Base-by-base conservation (phyloP, 2,888 invertebrate genomes). In the Plagodis dolabraria region DNA sequence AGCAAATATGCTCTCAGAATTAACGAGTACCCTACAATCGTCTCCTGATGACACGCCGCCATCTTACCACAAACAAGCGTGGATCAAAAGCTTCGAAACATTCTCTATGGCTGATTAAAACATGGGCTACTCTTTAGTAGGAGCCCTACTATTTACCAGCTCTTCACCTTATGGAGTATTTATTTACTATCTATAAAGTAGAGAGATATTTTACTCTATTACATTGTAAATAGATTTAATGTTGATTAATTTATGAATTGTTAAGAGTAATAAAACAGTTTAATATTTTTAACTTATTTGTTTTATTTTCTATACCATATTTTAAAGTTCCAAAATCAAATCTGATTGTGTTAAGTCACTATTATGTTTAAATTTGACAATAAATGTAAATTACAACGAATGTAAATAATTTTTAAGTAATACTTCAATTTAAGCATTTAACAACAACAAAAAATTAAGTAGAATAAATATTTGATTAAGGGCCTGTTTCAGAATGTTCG, bases 1-100 rank as follows among this genome's bases (percentile, higher is more conserved):
- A 92, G 92, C 68, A 5, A 85, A 82, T 63, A 89, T 91, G 82
- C 59, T 92, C 33, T 64, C 83, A 0, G 91, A 90, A 53, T 69
- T 91, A 33, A 67, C 76, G 2, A 76, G 77, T 0, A 76, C 82
- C 22, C 74, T 87, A 62, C 86, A 85, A 52, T 71, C 82, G 0
- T 72, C 79, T 0, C 75, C 80, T 0, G 91, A 90, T 52, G 88
- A 89, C 12, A 66, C 77, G 60, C 82, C 87, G 8, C 67, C 80
- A n/a, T 75, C 84, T 1, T 80, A 72, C 76, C 78, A 83, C 60
- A 75, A 69, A 64, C 77, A 80, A 62, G 80, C 87, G 0, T 90
- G 87, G 88, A 49, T 85, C 10, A 77, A 79, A 34, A 88, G 87
- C 69, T 89, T 91, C 64, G 69, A 80, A 5, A 70, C 73, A 0